Conservation (phyloP, 1,140 invertebrate genomes). For the Zaprionus ornatus region DNA sequence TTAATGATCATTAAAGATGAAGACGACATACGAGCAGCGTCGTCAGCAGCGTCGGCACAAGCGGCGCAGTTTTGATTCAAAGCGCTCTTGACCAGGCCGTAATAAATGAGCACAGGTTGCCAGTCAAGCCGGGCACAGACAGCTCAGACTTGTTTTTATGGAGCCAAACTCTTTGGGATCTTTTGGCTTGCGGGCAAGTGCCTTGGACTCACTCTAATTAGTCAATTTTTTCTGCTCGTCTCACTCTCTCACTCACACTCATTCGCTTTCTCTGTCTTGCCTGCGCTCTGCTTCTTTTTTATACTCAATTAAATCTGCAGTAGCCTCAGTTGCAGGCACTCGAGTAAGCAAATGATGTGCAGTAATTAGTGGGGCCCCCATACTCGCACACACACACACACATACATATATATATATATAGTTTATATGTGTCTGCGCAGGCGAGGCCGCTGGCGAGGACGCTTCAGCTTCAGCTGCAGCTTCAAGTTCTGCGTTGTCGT, state of each 20-base stretch:
- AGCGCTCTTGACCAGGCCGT: slow-evolving; percentile 78
- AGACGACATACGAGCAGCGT: slow-evolving; percentile 66
- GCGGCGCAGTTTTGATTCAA: slow-evolving; percentile 71
- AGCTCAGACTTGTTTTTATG: slow-evolving; percentile 65
- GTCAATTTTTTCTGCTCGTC: slow-evolving; percentile 70
- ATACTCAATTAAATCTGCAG: slow-evolving; percentile 78
- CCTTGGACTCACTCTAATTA: slow-evolving; percentile 79
- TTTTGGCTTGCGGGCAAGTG: slow-evolving; percentile 64
- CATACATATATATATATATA: slow-evolving; percentile 4
- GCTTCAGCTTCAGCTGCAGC: slow-evolving; percentile 40
- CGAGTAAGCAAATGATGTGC: slow-evolving; percentile 80
- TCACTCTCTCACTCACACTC: not conserved
- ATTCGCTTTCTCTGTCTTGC: not conserved
- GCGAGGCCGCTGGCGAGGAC: slow-evolving; percentile 8
- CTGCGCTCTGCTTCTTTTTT: slow-evolving; percentile 50
- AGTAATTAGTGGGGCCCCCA: slow-evolving; percentile 71
- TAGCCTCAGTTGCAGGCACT: slow-evolving; percentile 54
- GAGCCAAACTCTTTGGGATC: slow-evolving; percentile 42
- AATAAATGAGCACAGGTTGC: slow-evolving; percentile 79
- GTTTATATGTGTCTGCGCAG: not conserved
- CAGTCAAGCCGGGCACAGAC: slow-evolving; percentile 11
- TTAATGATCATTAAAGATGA: slow-evolving; percentile 81
- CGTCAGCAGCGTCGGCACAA: slow-evolving; percentile 14
- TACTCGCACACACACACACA: slow-evolving; percentile 26
- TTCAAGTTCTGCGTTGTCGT: slow-evolving; percentile 14